These are phyloP conservation scores for Philypnodon macrostomus DNA, from an alignment of 2,797 vertebrate species.

Conservation along the genomic window DNA sequence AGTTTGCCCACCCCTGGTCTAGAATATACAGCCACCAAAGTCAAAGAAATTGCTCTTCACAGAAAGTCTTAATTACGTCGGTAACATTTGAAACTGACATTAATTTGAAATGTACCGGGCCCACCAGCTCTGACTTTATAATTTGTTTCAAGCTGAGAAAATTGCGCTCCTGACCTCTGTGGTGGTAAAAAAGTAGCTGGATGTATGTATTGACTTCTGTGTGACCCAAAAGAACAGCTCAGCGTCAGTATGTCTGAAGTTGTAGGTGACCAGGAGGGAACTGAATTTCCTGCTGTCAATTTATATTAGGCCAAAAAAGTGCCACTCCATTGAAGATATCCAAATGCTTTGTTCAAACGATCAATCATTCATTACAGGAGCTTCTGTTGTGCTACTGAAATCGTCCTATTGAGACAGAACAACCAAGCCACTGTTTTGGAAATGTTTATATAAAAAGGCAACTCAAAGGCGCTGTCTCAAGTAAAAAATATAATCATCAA, in stretches of 20 bases:
- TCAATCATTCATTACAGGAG: constrained; percentile 33
- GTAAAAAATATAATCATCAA: constrained; percentile 10
- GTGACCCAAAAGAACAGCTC: constrained; percentile 17
- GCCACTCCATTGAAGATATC: not conserved
- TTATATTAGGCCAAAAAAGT: constrained; percentile 64
- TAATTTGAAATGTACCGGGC: constrained; percentile 8
- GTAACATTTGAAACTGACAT: constrained; percentile 24
- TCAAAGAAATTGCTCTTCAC: constrained; percentile 13
- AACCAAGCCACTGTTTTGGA: not conserved
- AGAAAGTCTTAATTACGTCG: constrained; percentile 28
- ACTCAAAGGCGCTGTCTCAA: constrained; percentile 12
- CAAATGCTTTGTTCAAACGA: constrained; percentile 20
- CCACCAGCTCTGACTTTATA: constrained; percentile 19
- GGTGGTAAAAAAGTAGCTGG: constrained; percentile 10
- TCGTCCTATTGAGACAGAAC: not conserved
- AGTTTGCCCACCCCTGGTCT: too few relatives aligned
- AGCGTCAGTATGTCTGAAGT: constrained; percentile 21
- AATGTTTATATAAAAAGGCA: not conserved
- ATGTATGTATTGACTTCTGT: constrained; percentile 24
- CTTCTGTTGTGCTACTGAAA: constrained; percentile 9
- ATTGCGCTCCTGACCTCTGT: constrained; percentile 28
- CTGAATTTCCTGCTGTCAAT: constrained; percentile 67
- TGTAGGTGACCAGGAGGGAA: constrained; percentile 69
- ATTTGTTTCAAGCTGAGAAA: constrained; percentile 36
- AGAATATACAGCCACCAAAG: constrained; percentile 11